Evolutionary conservation across 1,140 invertebrate species (phyloP).

Genomic region (Druon quercuslanigerum): DNA sequence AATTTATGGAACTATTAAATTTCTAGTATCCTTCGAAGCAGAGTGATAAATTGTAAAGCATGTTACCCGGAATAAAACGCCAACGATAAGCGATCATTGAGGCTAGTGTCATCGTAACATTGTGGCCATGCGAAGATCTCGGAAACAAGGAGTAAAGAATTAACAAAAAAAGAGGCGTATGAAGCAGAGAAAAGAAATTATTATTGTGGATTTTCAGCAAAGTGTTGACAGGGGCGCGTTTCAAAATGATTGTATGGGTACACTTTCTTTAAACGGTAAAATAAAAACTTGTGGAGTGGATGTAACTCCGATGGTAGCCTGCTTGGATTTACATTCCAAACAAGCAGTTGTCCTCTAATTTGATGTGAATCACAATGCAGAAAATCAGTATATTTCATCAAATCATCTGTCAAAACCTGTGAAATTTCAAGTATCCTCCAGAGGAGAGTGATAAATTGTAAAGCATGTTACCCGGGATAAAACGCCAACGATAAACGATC

Average conservation of each 20-base stretch:
- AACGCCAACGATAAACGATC: conserved; percentile 11
- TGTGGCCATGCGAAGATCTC: too few relatives aligned
- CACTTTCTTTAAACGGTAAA: too few relatives aligned
- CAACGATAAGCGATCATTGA: conserved; percentile 13
- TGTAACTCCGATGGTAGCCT: too few relatives aligned
- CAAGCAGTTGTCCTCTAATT: too few relatives aligned
- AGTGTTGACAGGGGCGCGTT: conserved; percentile 32
- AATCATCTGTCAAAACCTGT: too few relatives aligned
- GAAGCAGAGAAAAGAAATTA: conserved; percentile 41
- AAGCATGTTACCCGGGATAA: conserved; percentile 26
- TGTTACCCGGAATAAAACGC: conserved; percentile 21
- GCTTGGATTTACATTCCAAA: too few relatives aligned
- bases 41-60: conserved; percentile 30
- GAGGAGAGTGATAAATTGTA: conserved; percentile 23
- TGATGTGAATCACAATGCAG: too few relatives aligned
- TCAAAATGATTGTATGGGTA: conserved; percentile 36
- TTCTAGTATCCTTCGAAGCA: background rate
- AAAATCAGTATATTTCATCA: too few relatives aligned
- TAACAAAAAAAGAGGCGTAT: conserved; percentile 42
- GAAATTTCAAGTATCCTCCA: background rate
- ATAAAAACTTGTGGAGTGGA: too few relatives aligned
- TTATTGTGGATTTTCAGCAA: conserved; percentile 35
- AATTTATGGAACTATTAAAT: too few relatives aligned
- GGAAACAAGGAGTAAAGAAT: conserved; percentile 50
- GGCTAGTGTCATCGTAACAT: too few relatives aligned